A percentile compares a stretch with the other conserved stretches of the same genome.
phyloP scores from a whole-genome alignment of 2,888 invertebrate species.

The Hylaea fasciaria region DNA sequence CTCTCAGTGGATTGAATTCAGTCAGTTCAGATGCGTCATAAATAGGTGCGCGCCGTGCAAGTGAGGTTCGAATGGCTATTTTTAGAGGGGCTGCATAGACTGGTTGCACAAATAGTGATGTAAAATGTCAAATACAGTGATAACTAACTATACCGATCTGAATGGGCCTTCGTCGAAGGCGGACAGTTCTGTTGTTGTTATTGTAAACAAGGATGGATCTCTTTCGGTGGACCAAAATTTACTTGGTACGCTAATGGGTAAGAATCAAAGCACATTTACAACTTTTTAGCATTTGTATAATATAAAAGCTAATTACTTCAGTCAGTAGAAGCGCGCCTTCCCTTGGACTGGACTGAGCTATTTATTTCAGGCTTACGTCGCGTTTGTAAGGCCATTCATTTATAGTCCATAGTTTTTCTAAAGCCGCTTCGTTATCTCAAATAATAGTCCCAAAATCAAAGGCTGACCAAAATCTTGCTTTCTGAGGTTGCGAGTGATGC shows the following conservation, averaged over 20 bases:
- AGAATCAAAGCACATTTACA: slow-evolving; percentile 50
- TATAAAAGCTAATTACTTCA: neutral
- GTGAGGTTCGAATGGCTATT: slow-evolving; percentile 71
- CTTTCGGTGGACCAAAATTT: slow-evolving; percentile 92
- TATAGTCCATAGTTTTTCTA: too few relatives aligned
- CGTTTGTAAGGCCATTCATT: too few relatives aligned
- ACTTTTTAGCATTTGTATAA: neutral
- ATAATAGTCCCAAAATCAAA: neutral
- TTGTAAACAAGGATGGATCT: slow-evolving; percentile 94
- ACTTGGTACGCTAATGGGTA: slow-evolving; percentile 92
- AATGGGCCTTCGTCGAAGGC: slow-evolving; percentile 82
- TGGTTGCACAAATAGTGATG: slow-evolving; percentile 63
- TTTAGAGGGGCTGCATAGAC: slow-evolving; percentile 73
- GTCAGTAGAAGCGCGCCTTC: too few relatives aligned
- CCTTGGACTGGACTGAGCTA: too few relatives aligned
- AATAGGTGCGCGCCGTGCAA: slow-evolving; percentile 77
- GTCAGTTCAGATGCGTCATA: slow-evolving; percentile 68
- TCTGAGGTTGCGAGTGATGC: neutral
- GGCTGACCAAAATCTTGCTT: neutral
- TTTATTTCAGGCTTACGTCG: too few relatives aligned
- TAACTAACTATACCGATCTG: slow-evolving; percentile 82
- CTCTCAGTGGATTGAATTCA: slow-evolving; percentile 62
- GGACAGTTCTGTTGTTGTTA: slow-evolving; percentile 91
- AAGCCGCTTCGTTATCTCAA: too few relatives aligned
- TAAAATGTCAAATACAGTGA: slow-evolving; percentile 84